These are phyloP conservation scores for Grus americana DNA, from an alignment of 2,113 vertebrate genomes.

Conservation along the genomic window DNA sequence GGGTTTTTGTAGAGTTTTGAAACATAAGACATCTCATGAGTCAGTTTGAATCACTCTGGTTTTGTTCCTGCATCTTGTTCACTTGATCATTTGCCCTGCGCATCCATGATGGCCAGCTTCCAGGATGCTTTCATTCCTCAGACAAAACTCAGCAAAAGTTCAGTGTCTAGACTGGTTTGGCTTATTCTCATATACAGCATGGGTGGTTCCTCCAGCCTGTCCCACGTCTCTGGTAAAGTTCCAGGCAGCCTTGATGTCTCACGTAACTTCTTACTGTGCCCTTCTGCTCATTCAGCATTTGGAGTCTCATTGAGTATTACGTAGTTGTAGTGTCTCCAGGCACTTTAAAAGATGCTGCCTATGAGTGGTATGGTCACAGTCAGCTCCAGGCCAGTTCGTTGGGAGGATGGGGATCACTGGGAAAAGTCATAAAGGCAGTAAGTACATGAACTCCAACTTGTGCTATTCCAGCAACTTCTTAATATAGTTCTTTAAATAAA, in stretches of 20 bases:
- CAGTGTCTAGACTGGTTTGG: background rate
- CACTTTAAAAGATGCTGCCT: background rate
- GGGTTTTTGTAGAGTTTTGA: background rate
- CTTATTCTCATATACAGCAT: background rate
- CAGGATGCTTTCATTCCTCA: background rate
- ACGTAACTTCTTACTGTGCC: fast-evolving
- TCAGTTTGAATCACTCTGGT: background rate
- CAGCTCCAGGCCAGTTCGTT: background rate
- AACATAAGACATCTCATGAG: background rate
- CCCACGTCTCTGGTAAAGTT: background rate
- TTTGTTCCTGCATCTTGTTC: background rate
- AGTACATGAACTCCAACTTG: background rate
- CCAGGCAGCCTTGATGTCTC: background rate
- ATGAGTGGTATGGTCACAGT: background rate
- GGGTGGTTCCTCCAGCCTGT: background rate
- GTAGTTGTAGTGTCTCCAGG: background rate
- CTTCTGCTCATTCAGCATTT: background rate
- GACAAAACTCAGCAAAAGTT: background rate
- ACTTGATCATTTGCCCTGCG: background rate
- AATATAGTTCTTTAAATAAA: background rate
- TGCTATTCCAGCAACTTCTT: background rate
- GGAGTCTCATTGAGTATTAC: background rate
- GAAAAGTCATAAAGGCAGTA: background rate
- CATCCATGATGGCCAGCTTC: background rate
- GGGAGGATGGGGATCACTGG: background rate